Conservation (phyloP, 2,797 vertebrate genomes). For the Mastacembelus armatus region DNA sequence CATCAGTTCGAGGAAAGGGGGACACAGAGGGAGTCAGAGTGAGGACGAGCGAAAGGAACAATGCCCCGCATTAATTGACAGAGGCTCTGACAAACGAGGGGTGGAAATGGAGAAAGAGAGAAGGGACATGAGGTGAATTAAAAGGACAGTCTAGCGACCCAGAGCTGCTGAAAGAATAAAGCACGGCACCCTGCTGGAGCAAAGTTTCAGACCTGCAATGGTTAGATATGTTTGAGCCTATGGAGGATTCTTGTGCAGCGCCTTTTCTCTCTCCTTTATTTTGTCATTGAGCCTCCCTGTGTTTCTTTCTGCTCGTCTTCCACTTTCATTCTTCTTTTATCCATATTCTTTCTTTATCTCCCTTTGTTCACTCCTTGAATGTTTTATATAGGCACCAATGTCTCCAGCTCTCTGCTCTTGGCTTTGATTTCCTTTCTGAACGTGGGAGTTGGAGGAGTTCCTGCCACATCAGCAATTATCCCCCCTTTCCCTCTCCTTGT, state of each 20-base stretch:
- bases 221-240: conserved; percentile 44
- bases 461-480: conserved; percentile 61
- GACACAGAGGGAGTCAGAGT: conserved; percentile 37
- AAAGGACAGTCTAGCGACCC: conserved; percentile 15
- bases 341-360: background rate
- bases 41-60: conserved; percentile 47
- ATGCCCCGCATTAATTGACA: conserved; percentile 54
- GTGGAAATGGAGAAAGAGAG: conserved; percentile 42
- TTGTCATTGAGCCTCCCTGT: conserved; percentile 32
- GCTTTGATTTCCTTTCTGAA: conserved; percentile 43
- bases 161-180: conserved; percentile 24
- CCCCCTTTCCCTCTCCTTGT: conserved; percentile 4
- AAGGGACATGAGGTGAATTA: conserved; percentile 48
- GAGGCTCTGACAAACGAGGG: conserved; percentile 58
- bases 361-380: conserved; percentile 5
- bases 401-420: conserved; percentile 25
- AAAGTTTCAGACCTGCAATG: conserved; percentile 36
- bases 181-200: background rate
- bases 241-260: conserved; percentile 21
- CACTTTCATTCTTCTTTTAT: background rate
- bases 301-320: conserved; percentile 13
- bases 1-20: conserved; percentile 54
- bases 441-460: conserved; percentile 53
- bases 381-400: conserved; percentile 13
- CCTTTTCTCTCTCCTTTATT: no score